Percentiles rank a stretch among this genome's conserved stretches.
These are phyloP conservation scores for Nephila pilipes DNA, from an alignment of 1,140 invertebrate genomes.

Conservation along the genomic window DNA sequence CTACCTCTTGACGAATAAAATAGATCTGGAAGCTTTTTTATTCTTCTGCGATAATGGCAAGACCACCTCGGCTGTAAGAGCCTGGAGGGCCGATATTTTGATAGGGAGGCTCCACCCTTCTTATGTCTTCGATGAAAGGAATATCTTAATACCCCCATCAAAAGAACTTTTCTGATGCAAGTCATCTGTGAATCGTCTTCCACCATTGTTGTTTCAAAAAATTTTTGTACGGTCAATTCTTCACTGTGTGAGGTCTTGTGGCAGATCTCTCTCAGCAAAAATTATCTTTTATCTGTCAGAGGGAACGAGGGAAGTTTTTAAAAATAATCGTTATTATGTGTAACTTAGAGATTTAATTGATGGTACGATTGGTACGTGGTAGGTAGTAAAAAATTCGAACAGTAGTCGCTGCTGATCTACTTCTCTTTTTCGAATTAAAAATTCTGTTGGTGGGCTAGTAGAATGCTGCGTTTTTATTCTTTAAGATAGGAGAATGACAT, in stretches of 20 bases:
- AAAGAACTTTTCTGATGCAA: constrained; percentile 25
- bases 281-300: neutral
- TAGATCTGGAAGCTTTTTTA: neutral
- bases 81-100: constrained; percentile 38
- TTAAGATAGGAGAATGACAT: no score
- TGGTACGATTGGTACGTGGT: neutral
- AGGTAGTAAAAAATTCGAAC: constrained; percentile 23
- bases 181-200: neutral
- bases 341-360: constrained; percentile 1
- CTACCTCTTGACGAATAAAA: neutral
- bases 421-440: neutral
- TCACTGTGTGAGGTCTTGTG: neutral
- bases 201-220: neutral
- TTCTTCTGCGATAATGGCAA: neutral
- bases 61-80: constrained; percentile 15
- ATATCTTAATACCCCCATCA: constrained; percentile 55
- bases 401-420: neutral
- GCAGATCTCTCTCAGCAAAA: neutral
- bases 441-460: neutral
- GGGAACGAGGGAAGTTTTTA: neutral
- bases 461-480: neutral
- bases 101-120: constrained; percentile 51
- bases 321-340: constrained; percentile 6
- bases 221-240: neutral
- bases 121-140: constrained; percentile 57